Percentiles rank a stretch among this genome's conserved stretches.
Conservation (phyloP, 35 echinoderm and acorn worm genomes). For the Anneissia japonica region DNA sequence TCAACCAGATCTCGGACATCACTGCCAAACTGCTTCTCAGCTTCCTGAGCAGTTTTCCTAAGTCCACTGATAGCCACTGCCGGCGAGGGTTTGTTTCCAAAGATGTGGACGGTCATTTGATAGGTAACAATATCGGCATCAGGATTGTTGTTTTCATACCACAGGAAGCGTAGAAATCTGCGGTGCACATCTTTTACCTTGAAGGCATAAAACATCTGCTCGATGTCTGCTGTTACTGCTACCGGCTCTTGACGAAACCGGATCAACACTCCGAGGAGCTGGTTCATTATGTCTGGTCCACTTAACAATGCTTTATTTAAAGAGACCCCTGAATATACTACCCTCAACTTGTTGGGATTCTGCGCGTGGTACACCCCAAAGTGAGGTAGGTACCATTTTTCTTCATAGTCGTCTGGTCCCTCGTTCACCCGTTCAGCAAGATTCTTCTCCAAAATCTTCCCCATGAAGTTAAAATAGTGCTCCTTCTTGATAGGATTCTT, state of each 20-base stretch:
- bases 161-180: constrained; percentile 40
- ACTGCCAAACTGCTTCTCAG: neutral
- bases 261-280: constrained; percentile 4
- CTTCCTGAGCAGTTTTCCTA: constrained; percentile 36
- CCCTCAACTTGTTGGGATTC: neutral
- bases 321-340: neutral
- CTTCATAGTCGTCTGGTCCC: neutral
- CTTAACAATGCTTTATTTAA: neutral
- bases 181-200: constrained; percentile 39
- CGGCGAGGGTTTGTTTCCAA: constrained; percentile 43
- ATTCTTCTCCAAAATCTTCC: neutral
- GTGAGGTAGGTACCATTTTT: constrained; percentile 7
- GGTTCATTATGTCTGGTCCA: neutral
- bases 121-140: constrained; percentile 9
- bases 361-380: constrained; percentile 8
- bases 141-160: constrained; percentile 34
- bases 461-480: neutral
- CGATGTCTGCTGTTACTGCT: neutral
- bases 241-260: constrained; percentile 1
- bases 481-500: neutral
- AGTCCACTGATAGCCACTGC: constrained; percentile 40
- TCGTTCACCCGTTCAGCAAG: neutral
- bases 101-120: constrained; percentile 26
- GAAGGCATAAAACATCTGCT: constrained; percentile 20
- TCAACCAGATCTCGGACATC: constrained; percentile 16